These are phyloP conservation scores for Odontomachus brunneus DNA, from an alignment of 1,140 invertebrate species.

Conservation along the genomic window DNA sequence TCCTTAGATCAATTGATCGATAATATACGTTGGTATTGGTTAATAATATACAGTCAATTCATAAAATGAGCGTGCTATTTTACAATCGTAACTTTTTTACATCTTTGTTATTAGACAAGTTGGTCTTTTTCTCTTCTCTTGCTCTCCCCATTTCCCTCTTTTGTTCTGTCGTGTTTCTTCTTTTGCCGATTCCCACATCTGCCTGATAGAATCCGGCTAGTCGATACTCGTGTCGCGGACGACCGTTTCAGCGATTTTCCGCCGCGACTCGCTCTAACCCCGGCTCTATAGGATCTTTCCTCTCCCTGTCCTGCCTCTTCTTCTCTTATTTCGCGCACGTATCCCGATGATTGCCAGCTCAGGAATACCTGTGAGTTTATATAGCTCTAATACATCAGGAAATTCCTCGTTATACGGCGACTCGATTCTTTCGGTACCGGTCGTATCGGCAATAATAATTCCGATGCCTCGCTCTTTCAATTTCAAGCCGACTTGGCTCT, in stretches of 20 bases:
- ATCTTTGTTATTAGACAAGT: too few relatives aligned
- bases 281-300: background rate
- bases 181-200: slow-evolving; percentile 38
- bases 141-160: too few relatives aligned
- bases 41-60: too few relatives aligned
- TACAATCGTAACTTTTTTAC: too few relatives aligned
- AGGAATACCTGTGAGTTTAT: slow-evolving; percentile 55
- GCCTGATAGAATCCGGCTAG: slow-evolving; percentile 27
- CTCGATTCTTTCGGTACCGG: slow-evolving; percentile 9
- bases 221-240: slow-evolving; percentile 43
- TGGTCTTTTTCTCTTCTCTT: too few relatives aligned
- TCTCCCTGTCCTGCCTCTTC: background rate
- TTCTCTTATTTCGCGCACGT: slow-evolving; percentile 59
- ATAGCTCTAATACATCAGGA: slow-evolving; percentile 53
- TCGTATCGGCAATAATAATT: slow-evolving; percentile 36
- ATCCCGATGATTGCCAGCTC: slow-evolving; percentile 44
- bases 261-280: slow-evolving; percentile 1
- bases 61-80: too few relatives aligned
- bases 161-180: background rate
- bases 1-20: too few relatives aligned
- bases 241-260: slow-evolving; percentile 39
- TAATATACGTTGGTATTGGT: too few relatives aligned
- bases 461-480: slow-evolving; percentile 14
- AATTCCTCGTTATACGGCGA: slow-evolving; percentile 58
- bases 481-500: slow-evolving; percentile 11